A percentile compares a stretch with the other conserved stretches of the same genome.
phyloP scores from a whole-genome alignment of 2,888 invertebrate genomes.

The Hirtodrosophila alboralis region DNA sequence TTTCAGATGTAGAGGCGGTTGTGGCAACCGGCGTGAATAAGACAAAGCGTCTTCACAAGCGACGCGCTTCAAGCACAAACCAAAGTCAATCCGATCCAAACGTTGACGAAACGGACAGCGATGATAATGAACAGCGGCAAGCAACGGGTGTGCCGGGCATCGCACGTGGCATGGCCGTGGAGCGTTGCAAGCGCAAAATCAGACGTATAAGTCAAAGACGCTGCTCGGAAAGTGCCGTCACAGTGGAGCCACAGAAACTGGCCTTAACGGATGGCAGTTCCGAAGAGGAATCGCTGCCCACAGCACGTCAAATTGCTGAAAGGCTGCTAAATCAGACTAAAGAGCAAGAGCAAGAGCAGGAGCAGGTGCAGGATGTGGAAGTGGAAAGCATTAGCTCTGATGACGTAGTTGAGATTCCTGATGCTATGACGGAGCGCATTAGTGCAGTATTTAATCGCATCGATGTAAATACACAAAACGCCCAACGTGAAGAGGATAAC shows the following conservation, averaged over 20 bases:
- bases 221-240: slow-evolving; percentile 35
- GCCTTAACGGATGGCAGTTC: slow-evolving; percentile 54
- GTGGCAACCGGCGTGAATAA: slow-evolving; percentile 50
- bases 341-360: slow-evolving; percentile 13
- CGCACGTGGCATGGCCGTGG: slow-evolving; percentile 80
- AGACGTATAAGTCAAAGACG: slow-evolving; percentile 45
- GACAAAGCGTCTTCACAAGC: slow-evolving; percentile 81
- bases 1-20: slow-evolving; percentile 56
- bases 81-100: slow-evolving; percentile 68
- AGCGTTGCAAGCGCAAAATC: slow-evolving; percentile 66
- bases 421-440: slow-evolving; percentile 39
- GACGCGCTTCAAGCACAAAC: slow-evolving; percentile 78
- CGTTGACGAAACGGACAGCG: slow-evolving; percentile 50
- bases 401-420: slow-evolving; percentile 44
- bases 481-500: background rate
- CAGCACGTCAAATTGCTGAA: slow-evolving; percentile 81
- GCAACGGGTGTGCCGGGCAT: slow-evolving; percentile 77
- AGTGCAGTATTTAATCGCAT: slow-evolving; percentile 46
- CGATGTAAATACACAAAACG: slow-evolving; percentile 24
- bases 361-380: background rate
- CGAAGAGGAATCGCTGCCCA: slow-evolving; percentile 60
- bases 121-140: slow-evolving; percentile 42
- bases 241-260: slow-evolving; percentile 20
- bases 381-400: slow-evolving; percentile 45
- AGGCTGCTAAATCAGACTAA: slow-evolving; percentile 66